Evolutionary conservation across 2,797 vertebrate species (phyloP).

Genomic region (Catostomus latipinnis): DNA sequence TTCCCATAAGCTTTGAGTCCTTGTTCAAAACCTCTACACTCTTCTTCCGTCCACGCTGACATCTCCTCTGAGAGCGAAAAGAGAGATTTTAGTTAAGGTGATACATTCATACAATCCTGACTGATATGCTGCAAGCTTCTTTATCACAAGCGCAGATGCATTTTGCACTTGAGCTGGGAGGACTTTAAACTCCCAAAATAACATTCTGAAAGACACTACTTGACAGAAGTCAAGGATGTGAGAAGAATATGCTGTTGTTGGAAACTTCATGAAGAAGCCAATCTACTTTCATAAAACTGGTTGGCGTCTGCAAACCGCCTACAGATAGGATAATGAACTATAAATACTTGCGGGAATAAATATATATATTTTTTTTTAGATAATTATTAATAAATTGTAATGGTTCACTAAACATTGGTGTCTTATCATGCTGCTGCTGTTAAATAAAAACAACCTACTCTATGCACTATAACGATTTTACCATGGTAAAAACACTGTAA

Average conservation of each 20-base stretch:
- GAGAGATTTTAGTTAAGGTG: not conserved
- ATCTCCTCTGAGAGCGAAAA: slow-evolving; percentile 84
- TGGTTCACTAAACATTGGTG: too few species aligned
- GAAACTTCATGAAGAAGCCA: not conserved
- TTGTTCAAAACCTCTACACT: slow-evolving; percentile 96
- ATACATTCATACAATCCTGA: slow-evolving; percentile 14
- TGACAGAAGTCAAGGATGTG: slow-evolving; percentile 1
- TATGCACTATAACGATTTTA: too few species aligned
- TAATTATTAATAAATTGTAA: too few species aligned
- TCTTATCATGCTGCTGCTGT: too few species aligned
- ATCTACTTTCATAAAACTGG: too few species aligned
- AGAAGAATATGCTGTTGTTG: not conserved
- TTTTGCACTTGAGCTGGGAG: not conserved
- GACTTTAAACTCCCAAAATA: slow-evolving; percentile 7
- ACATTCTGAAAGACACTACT: slow-evolving; percentile 2
- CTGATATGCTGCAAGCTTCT: not conserved
- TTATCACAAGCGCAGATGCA: not conserved
- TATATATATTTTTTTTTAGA: too few species aligned
- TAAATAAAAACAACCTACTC: too few species aligned
- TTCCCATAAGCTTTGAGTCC: slow-evolving; percentile 94
- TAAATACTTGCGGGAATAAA: too few species aligned
- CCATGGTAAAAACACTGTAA: too few species aligned
- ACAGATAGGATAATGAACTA: too few species aligned
- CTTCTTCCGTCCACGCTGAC: slow-evolving; percentile 95
- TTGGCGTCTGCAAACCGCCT: too few species aligned